Conservation (phyloP, 2,113 vertebrate genomes). For the Saguinus imperator region DNA sequence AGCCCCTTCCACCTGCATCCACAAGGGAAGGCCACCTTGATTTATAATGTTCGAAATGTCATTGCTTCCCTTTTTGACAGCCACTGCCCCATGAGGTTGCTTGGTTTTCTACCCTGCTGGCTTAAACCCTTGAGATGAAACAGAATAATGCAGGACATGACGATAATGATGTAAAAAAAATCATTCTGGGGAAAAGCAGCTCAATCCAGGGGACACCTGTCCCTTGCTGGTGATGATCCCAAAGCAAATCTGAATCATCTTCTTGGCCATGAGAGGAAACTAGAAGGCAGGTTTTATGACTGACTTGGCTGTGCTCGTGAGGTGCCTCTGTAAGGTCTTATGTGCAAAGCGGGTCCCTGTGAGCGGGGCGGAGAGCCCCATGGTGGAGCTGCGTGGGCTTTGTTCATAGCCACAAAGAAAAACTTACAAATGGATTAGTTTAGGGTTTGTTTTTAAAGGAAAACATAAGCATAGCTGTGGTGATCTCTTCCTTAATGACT, state of each 20-base stretch:
- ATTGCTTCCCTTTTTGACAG: neutral
- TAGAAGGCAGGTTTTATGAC: neutral
- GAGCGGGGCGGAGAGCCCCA: neutral
- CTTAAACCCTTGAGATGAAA: neutral
- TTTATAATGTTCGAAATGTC: neutral
- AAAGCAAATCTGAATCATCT: constrained; percentile 27
- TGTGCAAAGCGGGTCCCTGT: neutral
- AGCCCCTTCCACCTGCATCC: accelerated
- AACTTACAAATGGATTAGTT: neutral
- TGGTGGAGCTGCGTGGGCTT: neutral
- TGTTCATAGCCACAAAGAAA: neutral
- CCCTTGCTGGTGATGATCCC: neutral
- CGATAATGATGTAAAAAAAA: neutral
- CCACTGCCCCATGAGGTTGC: neutral
- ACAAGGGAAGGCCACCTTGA: neutral
- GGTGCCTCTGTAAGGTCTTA: neutral
- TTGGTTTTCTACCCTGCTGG: neutral
- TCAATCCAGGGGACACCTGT: neutral
- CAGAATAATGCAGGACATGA: neutral
- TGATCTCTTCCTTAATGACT: neutral
- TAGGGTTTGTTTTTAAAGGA: constrained; percentile 40
- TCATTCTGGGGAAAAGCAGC: neutral
- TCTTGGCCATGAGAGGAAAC: neutral
- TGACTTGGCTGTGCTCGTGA: neutral
- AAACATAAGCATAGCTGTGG: neutral